Evolutionary conservation across 2,113 vertebrate species (phyloP), one percentile per base, ranked within the genome.

Genomic region (Pithys albifrons): DNA sequence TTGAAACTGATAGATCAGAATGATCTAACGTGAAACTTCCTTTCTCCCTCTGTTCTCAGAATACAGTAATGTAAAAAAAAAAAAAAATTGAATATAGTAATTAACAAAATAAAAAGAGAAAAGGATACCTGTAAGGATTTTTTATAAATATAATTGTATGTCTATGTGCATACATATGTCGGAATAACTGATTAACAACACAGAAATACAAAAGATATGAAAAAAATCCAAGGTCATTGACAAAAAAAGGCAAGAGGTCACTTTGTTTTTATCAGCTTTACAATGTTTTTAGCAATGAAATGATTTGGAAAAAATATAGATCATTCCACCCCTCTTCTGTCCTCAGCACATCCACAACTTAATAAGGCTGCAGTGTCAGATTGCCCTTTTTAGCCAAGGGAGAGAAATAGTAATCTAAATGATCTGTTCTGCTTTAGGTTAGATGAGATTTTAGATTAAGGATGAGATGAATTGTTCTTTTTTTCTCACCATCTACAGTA

Each of bases 51-150:
- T 76, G 4, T 54, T 58, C 5, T 80, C 33, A 55, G 35, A 78
- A 45, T 14, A 61, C 4, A 31, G 0, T 22, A 55, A n/a, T 1
- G 0, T 23, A 23, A 28, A 45, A 72, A 31, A 52, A 25, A 33
- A 25, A 33, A 29, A 35, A 39, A 55, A 19, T 54, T 19, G 24
- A 28, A 28, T 46, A 46, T 52, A 51, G 27, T 52, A 51, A 51
- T 51, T 43, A 43, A 15, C 41, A 43, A 43, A 51, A 51, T 51
- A 62, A 12, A 39, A 55, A 27, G 12, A 28, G 20, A 76, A 28
- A 64, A 37, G 1, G 14, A 9, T 7, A 29, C 2, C 4, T 54
- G 4, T 4, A 25, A 15, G 7, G 67, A 7, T 2, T 1, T 57
- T 70, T 92, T 83, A 15, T 7, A 45, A 69, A 45, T 15, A 33